These are phyloP conservation scores for Eptesicus fuscus DNA, from an alignment of 2,113 vertebrate species.

Conservation along the genomic window DNA sequence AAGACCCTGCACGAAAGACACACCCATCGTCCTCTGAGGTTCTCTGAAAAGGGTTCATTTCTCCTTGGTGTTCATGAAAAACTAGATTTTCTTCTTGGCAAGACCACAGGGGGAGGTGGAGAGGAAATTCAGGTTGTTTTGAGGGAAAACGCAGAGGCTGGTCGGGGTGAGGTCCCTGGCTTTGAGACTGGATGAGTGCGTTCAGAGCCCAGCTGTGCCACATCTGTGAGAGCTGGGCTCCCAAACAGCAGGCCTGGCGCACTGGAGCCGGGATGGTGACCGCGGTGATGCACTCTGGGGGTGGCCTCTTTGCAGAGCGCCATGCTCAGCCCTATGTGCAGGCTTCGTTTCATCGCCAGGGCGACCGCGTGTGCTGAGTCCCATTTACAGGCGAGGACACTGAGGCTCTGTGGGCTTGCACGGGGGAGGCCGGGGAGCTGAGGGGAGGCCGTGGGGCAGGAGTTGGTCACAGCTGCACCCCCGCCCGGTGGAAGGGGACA, in stretches of 20 bases:
- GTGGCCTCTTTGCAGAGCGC: neutral
- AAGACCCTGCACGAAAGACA: no score
- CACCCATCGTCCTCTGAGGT: neutral
- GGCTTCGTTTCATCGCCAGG: neutral
- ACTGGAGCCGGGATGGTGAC: fast-evolving
- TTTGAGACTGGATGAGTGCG: neutral
- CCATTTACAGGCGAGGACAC: neutral
- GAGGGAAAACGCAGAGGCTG: neutral
- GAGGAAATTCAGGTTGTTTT: neutral
- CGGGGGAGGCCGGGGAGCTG: no score
- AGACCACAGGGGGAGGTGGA: neutral
- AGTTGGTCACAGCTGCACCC: slow-evolving; percentile 68
- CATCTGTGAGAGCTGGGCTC: neutral
- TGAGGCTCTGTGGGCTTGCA: slow-evolving; percentile 23
- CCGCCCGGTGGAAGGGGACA: slow-evolving; percentile 53
- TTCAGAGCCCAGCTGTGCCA: neutral
- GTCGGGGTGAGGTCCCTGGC: neutral
- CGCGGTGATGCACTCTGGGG: fast-evolving
- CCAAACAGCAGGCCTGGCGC: neutral
- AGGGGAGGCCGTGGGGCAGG: neutral
- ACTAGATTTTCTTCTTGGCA: neutral
- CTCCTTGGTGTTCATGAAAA: neutral
- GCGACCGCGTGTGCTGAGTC: neutral
- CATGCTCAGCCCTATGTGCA: neutral
- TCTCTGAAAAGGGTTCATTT: neutral